Evolutionary conservation across 2,888 invertebrate genomes (phyloP).

Genomic region (Papilio gigon): DNA sequence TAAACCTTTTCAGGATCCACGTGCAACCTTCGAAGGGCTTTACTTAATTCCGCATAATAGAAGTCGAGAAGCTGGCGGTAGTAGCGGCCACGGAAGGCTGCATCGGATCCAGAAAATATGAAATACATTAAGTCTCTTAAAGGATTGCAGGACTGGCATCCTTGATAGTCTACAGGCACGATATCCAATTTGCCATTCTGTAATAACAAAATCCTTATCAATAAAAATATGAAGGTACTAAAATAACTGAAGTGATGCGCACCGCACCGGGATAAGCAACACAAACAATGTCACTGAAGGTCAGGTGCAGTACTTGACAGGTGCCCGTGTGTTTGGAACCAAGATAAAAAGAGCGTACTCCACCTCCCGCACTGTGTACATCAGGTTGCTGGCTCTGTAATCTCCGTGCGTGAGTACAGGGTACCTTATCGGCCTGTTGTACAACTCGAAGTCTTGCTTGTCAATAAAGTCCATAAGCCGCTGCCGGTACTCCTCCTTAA

Average conservation of each 20-base stretch:
- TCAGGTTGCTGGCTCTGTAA: constrained; percentile 49
- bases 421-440: constrained; percentile 45
- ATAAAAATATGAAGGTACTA: too few relatives aligned
- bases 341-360: constrained; percentile 11
- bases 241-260: too few relatives aligned
- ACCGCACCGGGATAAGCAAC: too few relatives aligned
- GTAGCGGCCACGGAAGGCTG: constrained; percentile 48
- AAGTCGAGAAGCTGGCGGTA: constrained; percentile 48
- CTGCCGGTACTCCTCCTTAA: constrained; percentile 51
- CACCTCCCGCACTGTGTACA: constrained; percentile 45
- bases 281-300: too few relatives aligned
- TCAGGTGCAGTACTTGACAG: too few relatives aligned
- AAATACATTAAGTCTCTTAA: constrained; percentile 51
- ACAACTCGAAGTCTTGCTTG: constrained; percentile 43
- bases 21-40: constrained; percentile 45
- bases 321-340: too few relatives aligned
- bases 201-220: too few relatives aligned
- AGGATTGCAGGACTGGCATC: constrained; percentile 42
- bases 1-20: constrained; percentile 49
- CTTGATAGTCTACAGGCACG: constrained; percentile 47
- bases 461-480: constrained; percentile 47
- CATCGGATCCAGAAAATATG: constrained; percentile 52
- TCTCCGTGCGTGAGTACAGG: constrained; percentile 48
- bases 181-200: constrained; percentile 34
- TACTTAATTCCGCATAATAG: constrained; percentile 50